Base-by-base conservation (phyloP, 30 jellyfish, hydroid and myxozoan genomes). In the Cassiopea andromeda region DNA sequence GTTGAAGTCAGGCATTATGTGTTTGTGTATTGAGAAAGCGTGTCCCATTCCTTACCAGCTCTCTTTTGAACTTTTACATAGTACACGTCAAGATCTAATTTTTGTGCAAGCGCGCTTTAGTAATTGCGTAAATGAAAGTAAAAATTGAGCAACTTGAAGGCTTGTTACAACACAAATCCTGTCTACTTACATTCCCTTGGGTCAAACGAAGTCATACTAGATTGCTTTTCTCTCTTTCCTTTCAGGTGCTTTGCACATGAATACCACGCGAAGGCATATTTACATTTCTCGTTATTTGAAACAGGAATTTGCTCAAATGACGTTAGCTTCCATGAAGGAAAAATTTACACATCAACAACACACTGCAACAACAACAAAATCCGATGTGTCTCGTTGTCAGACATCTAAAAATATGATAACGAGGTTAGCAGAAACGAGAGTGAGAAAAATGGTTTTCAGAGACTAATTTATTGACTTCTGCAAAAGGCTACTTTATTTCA, bases 111-210 rank as follows among this genome's bases (percentile, higher is more conserved):
- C 38, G 38, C 38, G 38, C 38, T 27, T 27, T 27, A 27, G 38
- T 27, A 27, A 27, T 27, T 27, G 38, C 38, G 38, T 27, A 27
- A 27, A 27, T 27, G 38, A 27, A 27, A 27, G 38, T 27, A 27
- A 27, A 27, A 27, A 27, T 27, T 27, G 64, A 54, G 12, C 64
- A 54, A 54, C 64, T 6, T 54, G 12, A 3, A 54, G 64, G 7
- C 10, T 54, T 54, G 64, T 3, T 3, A 10, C 7, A 10, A 10
- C 10, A 54, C 7, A 54, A 6, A 3, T 10, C 7, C 7, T 54
- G 12, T n/a, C 19, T 45, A 93, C 98, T 88, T 85, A 95, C 98
- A 81, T 88, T 95, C 99, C 83, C 97, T 91, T 46, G 98, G 99
- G 70, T 90, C 97, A 83, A 95, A 95, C 38, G 99, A 95, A 70